Evolutionary conservation across 2,113 vertebrate genomes (phyloP).

Genomic region (Alectura lathami): DNA sequence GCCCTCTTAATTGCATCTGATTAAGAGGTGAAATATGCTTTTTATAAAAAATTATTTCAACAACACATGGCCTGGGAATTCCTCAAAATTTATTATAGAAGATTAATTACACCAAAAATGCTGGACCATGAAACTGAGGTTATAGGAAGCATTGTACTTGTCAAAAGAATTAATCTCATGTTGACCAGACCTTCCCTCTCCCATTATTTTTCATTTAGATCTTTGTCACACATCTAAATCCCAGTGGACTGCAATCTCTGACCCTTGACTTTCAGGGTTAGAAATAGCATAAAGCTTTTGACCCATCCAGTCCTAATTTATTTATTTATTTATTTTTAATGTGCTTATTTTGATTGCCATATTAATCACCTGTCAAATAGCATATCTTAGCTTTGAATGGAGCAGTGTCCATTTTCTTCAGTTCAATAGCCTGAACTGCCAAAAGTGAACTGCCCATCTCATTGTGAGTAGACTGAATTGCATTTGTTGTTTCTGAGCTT

Average conservation of each 20-base stretch:
- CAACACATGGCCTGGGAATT: neutral
- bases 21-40: neutral
- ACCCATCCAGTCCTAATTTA: neutral
- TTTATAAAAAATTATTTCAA: conserved; percentile 16
- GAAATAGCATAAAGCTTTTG: neutral
- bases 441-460: neutral
- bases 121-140: neutral
- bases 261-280: neutral
- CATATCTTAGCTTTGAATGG: conserved; percentile 26
- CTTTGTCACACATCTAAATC: neutral
- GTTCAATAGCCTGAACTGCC: conserved; percentile 31
- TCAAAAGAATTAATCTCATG: conserved; percentile 3
- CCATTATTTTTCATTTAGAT: neutral
- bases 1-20: neutral
- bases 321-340: neutral
- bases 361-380: conserved; percentile 8
- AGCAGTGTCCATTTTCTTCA: neutral
- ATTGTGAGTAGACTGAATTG: conserved; percentile 55
- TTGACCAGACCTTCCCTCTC: neutral
- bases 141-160: neutral
- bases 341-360: neutral
- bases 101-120: neutral
- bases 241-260: neutral
- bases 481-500: conserved; percentile 47
- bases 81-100: neutral